Evolutionary conservation across 2,797 vertebrate genomes (phyloP), one percentile per base, ranked within the genome.

Genomic region (Steatocranus sp.): DNA sequence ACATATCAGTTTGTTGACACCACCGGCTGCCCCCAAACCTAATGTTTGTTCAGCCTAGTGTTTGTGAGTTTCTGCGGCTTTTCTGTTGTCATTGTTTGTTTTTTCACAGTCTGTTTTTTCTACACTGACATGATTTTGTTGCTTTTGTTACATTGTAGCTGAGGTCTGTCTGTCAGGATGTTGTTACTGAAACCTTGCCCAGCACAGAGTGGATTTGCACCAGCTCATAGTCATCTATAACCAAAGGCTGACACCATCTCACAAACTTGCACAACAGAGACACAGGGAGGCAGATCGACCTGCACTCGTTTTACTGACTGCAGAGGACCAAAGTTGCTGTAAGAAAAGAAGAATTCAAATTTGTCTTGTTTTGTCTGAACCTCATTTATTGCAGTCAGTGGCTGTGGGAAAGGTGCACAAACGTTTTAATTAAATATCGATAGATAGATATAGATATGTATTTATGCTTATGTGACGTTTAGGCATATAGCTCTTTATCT

Each of bases 191-290:
- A 80, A 86, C 77, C 53, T 41, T 30, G 11, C 82, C 48, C 81
- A 4, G 17, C 84, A 87, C 38, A 7, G 1, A 27, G 83, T 58
- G 77, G 76, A 81, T 89, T 84, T 83, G 78, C 80, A 79, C 75
- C n/a, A 74, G 38, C 75, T 84, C 79, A 63, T 15, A 54, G 79
- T 78, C 63, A 78, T 54, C 20, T 5, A 18, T 48, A 86, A 83
- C 50, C 86, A 86, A 88, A 81, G 66, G 30, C 54, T 20, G 11
- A 74, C 75, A 43, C 83, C 76, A 91, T 61, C 85, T 88, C 74
- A 84, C 25, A 70, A 78, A 54, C 27, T 63, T 76, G 27, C 63
- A 85, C 87, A 68, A 73, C 56, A 9, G 48, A 75, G 38, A 75
- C 81, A 74, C 77, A 83, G 82, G 32, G 48, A 73, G 5, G 43